Percentiles rank a stretch among this genome's conserved stretches.
phyloP scores from a whole-genome alignment of 2,113 vertebrate species.

The Leptobrachium leishanense region DNA sequence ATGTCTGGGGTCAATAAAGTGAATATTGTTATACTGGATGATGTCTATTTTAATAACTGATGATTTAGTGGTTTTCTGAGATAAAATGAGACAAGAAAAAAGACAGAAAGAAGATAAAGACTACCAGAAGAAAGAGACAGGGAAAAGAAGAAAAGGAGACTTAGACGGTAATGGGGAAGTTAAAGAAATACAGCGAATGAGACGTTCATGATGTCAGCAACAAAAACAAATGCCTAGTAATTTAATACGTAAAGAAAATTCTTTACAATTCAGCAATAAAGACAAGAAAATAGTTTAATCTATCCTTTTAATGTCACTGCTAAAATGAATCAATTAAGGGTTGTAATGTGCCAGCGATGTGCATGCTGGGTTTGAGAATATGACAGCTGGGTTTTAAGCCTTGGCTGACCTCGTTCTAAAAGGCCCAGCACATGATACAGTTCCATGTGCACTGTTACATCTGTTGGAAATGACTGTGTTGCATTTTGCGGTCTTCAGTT shows the following conservation, averaged over 20 bases:
- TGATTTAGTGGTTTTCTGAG: too few species aligned
- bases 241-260: neutral
- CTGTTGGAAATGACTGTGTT: slow-evolving; percentile 17
- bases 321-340: slow-evolving; percentile 20
- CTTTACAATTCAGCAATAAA: neutral
- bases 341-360: slow-evolving; percentile 1
- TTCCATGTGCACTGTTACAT: slow-evolving; percentile 41
- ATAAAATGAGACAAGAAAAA: too few species aligned
- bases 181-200: too few species aligned
- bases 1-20: too few species aligned
- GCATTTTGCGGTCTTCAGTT: slow-evolving; percentile 42
- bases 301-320: slow-evolving; percentile 7
- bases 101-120: too few species aligned
- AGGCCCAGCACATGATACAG: neutral
- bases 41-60: too few species aligned
- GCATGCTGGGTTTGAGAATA: slow-evolving; percentile 33
- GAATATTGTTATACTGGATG: too few species aligned
- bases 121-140: too few species aligned
- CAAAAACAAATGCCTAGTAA: too few species aligned
- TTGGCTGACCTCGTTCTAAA: slow-evolving; percentile 39
- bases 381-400: slow-evolving; percentile 11
- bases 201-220: too few species aligned
- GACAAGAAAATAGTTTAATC: neutral
- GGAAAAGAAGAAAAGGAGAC: too few species aligned
- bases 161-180: too few species aligned